Evolutionary conservation across 2,888 invertebrate species (phyloP).

Genomic region (Hemistola chrysoprasaria): DNA sequence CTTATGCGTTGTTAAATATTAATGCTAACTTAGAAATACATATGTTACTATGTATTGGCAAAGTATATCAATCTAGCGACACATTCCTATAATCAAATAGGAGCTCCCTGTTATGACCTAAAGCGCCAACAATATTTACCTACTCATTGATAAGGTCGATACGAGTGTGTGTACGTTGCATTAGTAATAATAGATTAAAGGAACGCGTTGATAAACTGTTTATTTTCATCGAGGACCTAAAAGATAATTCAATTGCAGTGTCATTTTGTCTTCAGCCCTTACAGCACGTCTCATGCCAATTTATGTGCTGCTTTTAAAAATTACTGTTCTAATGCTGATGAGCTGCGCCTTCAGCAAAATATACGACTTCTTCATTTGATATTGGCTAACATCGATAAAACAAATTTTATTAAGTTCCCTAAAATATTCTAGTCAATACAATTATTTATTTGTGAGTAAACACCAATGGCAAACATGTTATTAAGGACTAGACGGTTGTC

Average conservation of each 20-base stretch:
- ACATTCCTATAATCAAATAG: constrained; percentile 17
- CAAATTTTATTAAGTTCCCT: too few species aligned
- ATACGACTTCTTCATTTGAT: constrained; percentile 73
- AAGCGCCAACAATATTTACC: constrained; percentile 53
- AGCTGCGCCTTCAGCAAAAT: constrained; percentile 61
- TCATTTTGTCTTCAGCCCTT: constrained; percentile 31
- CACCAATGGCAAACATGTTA: constrained; percentile 69
- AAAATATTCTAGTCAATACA: constrained; percentile 29
- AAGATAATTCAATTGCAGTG: constrained; percentile 42
- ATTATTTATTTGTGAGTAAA: constrained; percentile 27
- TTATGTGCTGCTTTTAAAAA: constrained; percentile 29
- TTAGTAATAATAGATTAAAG: constrained; percentile 49
- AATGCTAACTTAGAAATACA: too few species aligned
- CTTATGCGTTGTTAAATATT: too few species aligned
- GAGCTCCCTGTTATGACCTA: constrained; percentile 35
- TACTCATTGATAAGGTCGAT: constrained; percentile 50
- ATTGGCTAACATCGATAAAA: constrained; percentile 29
- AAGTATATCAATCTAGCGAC: too few species aligned
- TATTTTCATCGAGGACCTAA: constrained; percentile 44
- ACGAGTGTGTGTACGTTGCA: constrained; percentile 40
- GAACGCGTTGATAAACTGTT: constrained; percentile 44
- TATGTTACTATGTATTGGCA: too few species aligned
- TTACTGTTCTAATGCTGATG: constrained; percentile 51
- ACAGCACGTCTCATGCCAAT: constrained; percentile 45
- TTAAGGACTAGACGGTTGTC: constrained; percentile 64